Evolutionary conservation across 2,888 invertebrate species (phyloP), one percentile per base, ranked within the genome.

Genomic region (Hyppa rectilinea): DNA sequence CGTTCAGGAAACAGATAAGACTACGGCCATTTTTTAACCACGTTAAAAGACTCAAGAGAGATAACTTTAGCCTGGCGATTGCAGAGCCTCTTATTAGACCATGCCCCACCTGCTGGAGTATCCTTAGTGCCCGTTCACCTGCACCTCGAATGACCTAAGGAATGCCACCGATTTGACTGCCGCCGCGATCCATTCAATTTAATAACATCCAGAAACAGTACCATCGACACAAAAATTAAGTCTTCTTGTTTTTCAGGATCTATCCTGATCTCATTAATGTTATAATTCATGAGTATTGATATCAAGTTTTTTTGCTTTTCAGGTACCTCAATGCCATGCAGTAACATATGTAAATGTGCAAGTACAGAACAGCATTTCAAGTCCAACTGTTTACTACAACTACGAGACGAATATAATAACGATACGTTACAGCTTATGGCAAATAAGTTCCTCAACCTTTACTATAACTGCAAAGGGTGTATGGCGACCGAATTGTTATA

Each of bases 331-430:
- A 60, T 79, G 79, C 49, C 23, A 67, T 43, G 17, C 23, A 36
- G 10, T 76, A 17, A 80, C 70, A 17, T 79, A 62, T 31, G 76
- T 84, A 7, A 71, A 65, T 14, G 84, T 88, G 9, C 56, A 58
- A 12, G 79, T 88, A 10, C 7, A 61, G 1, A 86, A 85, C 59
- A 0, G 0, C 0, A 6, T 73, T 6, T 61, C 79, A 6, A 79
- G 64, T 6, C 88, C 88, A 0, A 23, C n/a, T 0, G 86, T 88
- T 49, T 60, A n/a, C 17, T 86, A 55, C 60, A 75, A 84, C 45
- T 23, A 36, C 5, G 1, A 53, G 4, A 61, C 53, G 0, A 53
- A 63, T 4, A 63, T 43, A 4, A 63, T 87, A 34, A 34, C 59
- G 3, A 80, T 88, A 36, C 26, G 58, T 12, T 88, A 87, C 74